Percentiles rank a stretch among this genome's conserved stretches.
These are phyloP conservation scores for Oryctolagus cuniculus DNA, from an alignment of 2,113 vertebrate species.

Conservation along the genomic window DNA sequence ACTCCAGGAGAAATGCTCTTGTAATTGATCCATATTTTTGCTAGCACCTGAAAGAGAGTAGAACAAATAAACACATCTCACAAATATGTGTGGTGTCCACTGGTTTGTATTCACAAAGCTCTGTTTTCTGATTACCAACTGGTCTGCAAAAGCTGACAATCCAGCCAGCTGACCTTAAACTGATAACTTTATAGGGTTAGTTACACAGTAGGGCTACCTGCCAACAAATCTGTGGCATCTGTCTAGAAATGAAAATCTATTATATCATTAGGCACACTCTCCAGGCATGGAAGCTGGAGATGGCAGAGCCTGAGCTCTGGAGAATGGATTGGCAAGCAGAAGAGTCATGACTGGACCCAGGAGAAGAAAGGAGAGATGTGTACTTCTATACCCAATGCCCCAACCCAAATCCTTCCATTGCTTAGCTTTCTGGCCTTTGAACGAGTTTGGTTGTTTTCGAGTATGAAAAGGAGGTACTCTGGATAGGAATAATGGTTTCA, in stretches of 20 bases:
- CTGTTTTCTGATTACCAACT: neutral
- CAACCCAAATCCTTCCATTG: neutral
- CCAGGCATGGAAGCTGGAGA: neutral
- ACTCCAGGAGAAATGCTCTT: neutral
- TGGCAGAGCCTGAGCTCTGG: neutral
- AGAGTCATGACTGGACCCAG: neutral
- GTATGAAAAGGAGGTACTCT: neutral
- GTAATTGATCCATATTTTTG: neutral
- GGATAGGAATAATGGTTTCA: neutral
- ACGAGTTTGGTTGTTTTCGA: neutral
- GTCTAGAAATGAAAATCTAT: constrained; percentile 49
- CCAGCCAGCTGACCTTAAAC: constrained; percentile 39
- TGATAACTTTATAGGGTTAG: constrained; percentile 38
- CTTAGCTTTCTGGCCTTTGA: neutral
- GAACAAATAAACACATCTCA: neutral
- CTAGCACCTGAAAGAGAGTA: neutral
- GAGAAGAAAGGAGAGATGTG: neutral
- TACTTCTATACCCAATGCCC: neutral
- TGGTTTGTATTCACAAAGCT: neutral
- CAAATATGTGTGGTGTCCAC: constrained; percentile 27
- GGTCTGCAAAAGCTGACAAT: neutral
- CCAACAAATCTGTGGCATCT: constrained; percentile 3
- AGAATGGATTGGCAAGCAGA: neutral
- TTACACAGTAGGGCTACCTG: neutral
- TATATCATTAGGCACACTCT: constrained; percentile 27